Conservation (phyloP, 2,888 invertebrate species). For the Ophonus ardosiacus region DNA sequence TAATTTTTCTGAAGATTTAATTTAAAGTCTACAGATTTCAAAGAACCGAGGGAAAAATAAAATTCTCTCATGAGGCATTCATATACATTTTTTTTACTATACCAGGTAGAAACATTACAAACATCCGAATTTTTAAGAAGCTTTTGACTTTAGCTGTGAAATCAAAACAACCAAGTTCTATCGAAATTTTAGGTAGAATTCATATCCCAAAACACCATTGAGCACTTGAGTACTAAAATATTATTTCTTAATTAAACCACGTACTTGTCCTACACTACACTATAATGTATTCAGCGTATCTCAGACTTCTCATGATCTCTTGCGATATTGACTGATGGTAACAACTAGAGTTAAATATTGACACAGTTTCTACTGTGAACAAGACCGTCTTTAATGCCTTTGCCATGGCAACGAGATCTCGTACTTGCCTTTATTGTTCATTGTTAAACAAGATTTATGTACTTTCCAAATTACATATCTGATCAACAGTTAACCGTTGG, state of each 20-base stretch:
- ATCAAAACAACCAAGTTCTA: too few species aligned
- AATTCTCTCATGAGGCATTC: too few species aligned
- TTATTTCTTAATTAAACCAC: neutral
- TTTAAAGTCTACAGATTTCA: too few species aligned
- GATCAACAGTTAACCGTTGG: neutral
- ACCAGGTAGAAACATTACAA: too few species aligned
- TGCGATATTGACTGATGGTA: neutral
- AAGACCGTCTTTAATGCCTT: neutral
- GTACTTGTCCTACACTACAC: neutral
- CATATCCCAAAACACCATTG: too few species aligned
- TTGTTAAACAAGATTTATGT: neutral
- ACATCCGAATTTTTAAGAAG: too few species aligned
- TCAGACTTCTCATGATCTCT: neutral
- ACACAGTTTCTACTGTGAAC: neutral
- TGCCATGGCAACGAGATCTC: neutral
- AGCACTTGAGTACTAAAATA: neutral
- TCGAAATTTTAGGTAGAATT: too few species aligned
- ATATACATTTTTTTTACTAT: too few species aligned
- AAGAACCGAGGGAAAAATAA: too few species aligned
- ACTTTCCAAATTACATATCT: neutral
- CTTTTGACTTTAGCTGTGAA: too few species aligned
- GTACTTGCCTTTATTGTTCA: constrained; percentile 15
- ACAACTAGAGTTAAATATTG: constrained; percentile 6
- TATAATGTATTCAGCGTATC: neutral
- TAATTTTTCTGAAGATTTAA: too few species aligned